Percentiles rank a stretch among this genome's conserved stretches.
Evolutionary conservation across 2,888 invertebrate genomes (phyloP).

Genomic region (Tortrix viridana): DNA sequence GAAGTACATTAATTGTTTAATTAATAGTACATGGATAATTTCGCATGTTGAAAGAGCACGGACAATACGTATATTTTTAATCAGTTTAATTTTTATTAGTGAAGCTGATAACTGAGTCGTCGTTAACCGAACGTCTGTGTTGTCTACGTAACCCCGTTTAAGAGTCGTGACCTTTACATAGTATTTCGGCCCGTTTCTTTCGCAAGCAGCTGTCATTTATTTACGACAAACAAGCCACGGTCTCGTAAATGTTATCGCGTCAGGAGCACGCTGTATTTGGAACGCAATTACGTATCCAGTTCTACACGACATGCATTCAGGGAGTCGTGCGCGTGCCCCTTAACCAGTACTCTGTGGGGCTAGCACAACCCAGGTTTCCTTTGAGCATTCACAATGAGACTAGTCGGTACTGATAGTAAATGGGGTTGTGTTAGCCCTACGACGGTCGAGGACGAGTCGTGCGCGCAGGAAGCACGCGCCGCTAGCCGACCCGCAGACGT

Average conservation of each 20-base stretch:
- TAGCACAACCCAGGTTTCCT: conserved; percentile 16
- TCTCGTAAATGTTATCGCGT: conserved; percentile 31
- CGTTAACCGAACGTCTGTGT: neutral
- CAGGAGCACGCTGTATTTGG: conserved; percentile 56
- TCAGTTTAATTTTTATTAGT: too few relatives aligned
- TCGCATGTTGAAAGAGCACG: too few relatives aligned
- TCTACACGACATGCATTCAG: conserved; percentile 60
- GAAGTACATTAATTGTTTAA: too few relatives aligned
- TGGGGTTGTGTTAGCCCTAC: conserved; percentile 14
- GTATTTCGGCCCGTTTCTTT: conserved; percentile 31
- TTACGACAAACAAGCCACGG: conserved; percentile 23
- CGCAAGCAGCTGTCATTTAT: conserved; percentile 34
- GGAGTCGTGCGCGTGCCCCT: conserved; percentile 66
- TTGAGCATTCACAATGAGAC: conserved; percentile 5
- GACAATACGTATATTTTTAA: too few relatives aligned
- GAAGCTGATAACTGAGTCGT: too few relatives aligned
- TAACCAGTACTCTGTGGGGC: conserved; percentile 40
- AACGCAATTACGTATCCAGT: conserved; percentile 50
- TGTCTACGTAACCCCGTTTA: conserved; percentile 25
- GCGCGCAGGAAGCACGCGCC: conserved; percentile 74
- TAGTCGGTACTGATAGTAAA: conserved; percentile 6
- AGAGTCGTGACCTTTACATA: conserved; percentile 34
- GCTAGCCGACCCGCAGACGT: conserved; percentile 54
- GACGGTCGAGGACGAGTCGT: conserved; percentile 41
- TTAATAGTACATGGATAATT: too few relatives aligned